Base-by-base conservation (phyloP, 2,888 invertebrate genomes). In the Leptopilina drosophilae region DNA sequence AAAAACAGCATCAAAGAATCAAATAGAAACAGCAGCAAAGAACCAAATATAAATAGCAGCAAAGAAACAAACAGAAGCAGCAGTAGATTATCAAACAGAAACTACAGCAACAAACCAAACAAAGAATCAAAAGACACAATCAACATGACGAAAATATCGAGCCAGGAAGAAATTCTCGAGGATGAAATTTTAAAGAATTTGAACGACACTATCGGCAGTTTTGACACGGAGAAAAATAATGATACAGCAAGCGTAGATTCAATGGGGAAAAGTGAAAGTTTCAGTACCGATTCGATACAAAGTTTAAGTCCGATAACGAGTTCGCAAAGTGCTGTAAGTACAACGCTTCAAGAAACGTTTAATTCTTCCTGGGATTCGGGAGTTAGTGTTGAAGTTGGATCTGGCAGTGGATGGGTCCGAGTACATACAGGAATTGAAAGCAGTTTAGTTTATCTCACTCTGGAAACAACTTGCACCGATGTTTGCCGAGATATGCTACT, bases 371-470 rank as follows among this genome's bases (percentile, higher is more conserved):
- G 90, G 90, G 91, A 91, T 78, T 91, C 91, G 8, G 91, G 92
- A 87, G 93, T 91, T 89, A 93, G 93, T 89, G 93, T 90, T 90
- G 94, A 93, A 89, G 92, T 93, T 90, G 93, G 91, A 85, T 92
- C 88, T 53, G 90, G 90, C 65, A 93, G 93, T 84, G 94, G 94
- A 80, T 95, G 95, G 94, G 93, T 95, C 82, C 92, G 95, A 75
- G 93, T 95, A 81, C 94, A 94, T 87, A 94, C 94, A 82, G 94
- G 94, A 80, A 93, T 93, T 85, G 93, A 94, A 80, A 93, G 94
- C 78, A 93, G 94, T 83, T 93, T 94, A 87, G 93, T 94, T 83
- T 93, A 93, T 79, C 92, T 93, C 75, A 94, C 94, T 85, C 93
- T 93, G 33, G 93, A 93, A 67, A 94, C 94, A 14, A 94, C 93